Conservation (phyloP, 2,113 vertebrate species). For the Acanthochromis polyacanthus region DNA sequence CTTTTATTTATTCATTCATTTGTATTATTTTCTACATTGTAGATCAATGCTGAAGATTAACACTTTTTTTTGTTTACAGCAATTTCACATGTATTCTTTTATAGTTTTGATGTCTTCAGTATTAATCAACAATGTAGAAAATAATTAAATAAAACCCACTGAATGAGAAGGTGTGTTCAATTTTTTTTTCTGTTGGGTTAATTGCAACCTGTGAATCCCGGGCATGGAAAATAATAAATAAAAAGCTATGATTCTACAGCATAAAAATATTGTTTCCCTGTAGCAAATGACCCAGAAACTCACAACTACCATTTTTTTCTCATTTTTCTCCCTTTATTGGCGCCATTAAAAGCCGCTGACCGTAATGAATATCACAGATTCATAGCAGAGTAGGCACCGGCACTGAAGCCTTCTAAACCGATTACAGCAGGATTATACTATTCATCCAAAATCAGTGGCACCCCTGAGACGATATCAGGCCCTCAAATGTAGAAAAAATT, state of each 20-base stretch:
- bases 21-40: too few species aligned
- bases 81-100: too few species aligned
- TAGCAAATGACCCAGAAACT: not conserved
- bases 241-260: slow-evolving; percentile 14
- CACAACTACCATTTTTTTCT: not conserved
- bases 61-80: too few species aligned
- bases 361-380: not conserved
- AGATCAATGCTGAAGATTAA: too few species aligned
- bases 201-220: not conserved
- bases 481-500: not conserved
- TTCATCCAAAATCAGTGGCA: not conserved
- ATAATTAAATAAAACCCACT: too few species aligned
- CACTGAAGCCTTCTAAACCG: not conserved
- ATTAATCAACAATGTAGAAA: too few species aligned
- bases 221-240: not conserved
- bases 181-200: too few species aligned
- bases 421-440: not conserved
- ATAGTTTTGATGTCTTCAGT: too few species aligned
- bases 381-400: not conserved
- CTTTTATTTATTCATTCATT: too few species aligned
- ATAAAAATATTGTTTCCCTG: not conserved
- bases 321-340: not conserved
- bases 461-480: not conserved
- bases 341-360: not conserved
- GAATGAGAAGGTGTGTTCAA: too few species aligned